phyloP scores from a whole-genome alignment of 53 echinoderm and acorn worm species.

The Henricia sp. region DNA sequence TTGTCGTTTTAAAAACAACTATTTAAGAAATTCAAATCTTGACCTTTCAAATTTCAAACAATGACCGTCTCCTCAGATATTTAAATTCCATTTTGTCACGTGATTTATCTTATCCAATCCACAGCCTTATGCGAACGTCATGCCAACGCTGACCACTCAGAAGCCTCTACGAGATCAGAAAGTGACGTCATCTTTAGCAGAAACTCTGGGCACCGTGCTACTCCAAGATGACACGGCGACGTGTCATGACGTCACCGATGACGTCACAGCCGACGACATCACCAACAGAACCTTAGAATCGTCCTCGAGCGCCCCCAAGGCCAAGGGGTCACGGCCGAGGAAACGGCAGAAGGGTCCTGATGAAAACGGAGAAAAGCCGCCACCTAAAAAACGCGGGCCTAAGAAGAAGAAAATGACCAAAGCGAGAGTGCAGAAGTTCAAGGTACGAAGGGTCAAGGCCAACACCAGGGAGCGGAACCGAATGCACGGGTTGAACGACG shows the following conservation, averaged over 20 bases:
- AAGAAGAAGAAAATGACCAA: conserved; percentile 99
- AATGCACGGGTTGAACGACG: conserved; percentile 98
- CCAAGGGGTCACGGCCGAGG: conserved; percentile 19
- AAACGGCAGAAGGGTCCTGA: conserved; percentile 44
- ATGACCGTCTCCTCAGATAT: too few species aligned
- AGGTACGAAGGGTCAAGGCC: conserved; percentile 83
- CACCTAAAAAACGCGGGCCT: conserved; percentile 94
- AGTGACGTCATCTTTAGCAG: conserved; percentile 75
- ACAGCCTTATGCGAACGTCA: conserved; percentile 35
- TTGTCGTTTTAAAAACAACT: too few species aligned
- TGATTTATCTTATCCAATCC: too few species aligned
- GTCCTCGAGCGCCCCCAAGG: not conserved
- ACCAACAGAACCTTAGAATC: conserved; percentile 13
- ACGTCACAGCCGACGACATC: conserved; percentile 37
- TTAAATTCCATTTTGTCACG: too few species aligned
- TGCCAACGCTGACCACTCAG: conserved; percentile 65
- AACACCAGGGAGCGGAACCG: conserved; percentile 95
- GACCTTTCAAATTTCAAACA: too few species aligned
- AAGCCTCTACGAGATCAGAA: conserved; percentile 68
- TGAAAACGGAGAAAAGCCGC: conserved; percentile 81
- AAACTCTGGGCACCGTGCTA: conserved; percentile 56
- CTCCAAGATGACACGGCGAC: conserved; percentile 25
- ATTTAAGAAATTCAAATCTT: too few species aligned
- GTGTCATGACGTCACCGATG: conserved; percentile 29
- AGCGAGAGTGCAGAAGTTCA: conserved; percentile 87